Percentiles rank a stretch among this genome's conserved stretches.
Conservation (phyloP, 2,797 vertebrate species). For the Avahi laniger region DNA sequence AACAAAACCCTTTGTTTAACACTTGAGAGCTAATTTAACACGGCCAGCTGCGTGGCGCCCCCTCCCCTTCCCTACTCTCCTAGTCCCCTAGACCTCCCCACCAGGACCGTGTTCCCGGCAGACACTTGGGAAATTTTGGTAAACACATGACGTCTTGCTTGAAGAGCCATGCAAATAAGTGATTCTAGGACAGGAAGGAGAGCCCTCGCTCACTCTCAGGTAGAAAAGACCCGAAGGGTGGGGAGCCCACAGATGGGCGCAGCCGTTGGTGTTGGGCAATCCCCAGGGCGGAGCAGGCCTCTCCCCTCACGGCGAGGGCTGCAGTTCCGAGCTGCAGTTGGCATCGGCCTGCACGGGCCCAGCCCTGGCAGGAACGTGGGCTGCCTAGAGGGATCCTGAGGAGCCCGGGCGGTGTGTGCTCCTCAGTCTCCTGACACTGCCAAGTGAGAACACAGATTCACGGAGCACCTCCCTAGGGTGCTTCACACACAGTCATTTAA, state of each 20-base stretch:
- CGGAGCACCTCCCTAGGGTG: not conserved
- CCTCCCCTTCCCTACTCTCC: not conserved
- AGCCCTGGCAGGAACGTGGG: not conserved
- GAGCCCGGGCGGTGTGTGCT: not conserved
- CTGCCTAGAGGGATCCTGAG: not conserved
- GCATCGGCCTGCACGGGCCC: not conserved
- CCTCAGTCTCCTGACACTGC: not conserved
- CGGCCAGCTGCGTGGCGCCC: not conserved
- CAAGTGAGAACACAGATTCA: not conserved
- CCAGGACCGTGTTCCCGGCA: not conserved
- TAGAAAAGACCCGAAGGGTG: not conserved
- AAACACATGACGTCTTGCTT: not conserved
- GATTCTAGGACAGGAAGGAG: not conserved
- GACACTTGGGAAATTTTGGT: not conserved
- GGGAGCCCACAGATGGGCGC: not conserved
- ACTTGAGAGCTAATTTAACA: not conserved
- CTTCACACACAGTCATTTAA: not conserved
- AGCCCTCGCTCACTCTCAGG: not conserved
- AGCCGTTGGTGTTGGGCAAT: not conserved
- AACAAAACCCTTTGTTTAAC: not conserved
- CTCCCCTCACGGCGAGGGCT: not conserved
- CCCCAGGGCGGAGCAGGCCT: not conserved
- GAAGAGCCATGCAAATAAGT: slow-evolving; percentile 20
- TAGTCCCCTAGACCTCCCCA: not conserved
- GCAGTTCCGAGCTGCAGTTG: not conserved